A percentile compares a stretch with the other conserved stretches of the same genome.
phyloP scores from a whole-genome alignment of 2,888 invertebrate species.

The Caenorhabditis panamensis region DNA sequence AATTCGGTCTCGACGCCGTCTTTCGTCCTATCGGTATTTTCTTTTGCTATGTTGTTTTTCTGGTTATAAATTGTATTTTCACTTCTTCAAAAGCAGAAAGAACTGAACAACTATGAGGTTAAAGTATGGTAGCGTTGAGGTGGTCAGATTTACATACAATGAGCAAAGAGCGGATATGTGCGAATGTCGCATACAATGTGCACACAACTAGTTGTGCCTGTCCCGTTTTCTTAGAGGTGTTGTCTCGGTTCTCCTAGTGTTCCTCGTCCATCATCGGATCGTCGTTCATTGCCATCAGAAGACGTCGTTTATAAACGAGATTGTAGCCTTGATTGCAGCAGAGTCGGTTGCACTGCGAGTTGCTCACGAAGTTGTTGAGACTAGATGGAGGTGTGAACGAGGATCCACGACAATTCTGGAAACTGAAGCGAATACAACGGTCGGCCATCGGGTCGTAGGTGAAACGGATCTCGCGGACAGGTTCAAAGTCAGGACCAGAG shows the following conservation, averaged over 20 bases:
- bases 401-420: conserved; percentile 56
- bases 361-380: conserved; percentile 63
- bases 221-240: conserved; percentile 44
- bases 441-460: conserved; percentile 69
- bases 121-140: background rate
- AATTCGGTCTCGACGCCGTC: conserved; percentile 22
- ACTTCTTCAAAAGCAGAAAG: background rate
- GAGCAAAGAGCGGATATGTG: conserved; percentile 32
- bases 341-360: conserved; percentile 64
- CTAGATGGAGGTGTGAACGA: conserved; percentile 37
- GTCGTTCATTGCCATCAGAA: conserved; percentile 62
- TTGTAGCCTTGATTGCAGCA: conserved; percentile 72
- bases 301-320: conserved; percentile 65
- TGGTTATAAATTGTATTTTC: too few species aligned
- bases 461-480: conserved; percentile 65
- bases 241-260: conserved; percentile 3
- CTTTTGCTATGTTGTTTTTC: background rate
- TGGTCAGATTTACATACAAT: conserved; percentile 31
- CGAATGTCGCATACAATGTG: conserved; percentile 50
- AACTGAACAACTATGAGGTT: conserved; percentile 46
- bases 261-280: conserved; percentile 49
- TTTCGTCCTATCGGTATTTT: background rate
- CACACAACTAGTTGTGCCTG: conserved; percentile 28
- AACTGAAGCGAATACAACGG: conserved; percentile 66
- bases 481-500: conserved; percentile 54